These are phyloP conservation scores for Carcina quercana DNA, from an alignment of 2,888 invertebrate species.

Conservation along the genomic window DNA sequence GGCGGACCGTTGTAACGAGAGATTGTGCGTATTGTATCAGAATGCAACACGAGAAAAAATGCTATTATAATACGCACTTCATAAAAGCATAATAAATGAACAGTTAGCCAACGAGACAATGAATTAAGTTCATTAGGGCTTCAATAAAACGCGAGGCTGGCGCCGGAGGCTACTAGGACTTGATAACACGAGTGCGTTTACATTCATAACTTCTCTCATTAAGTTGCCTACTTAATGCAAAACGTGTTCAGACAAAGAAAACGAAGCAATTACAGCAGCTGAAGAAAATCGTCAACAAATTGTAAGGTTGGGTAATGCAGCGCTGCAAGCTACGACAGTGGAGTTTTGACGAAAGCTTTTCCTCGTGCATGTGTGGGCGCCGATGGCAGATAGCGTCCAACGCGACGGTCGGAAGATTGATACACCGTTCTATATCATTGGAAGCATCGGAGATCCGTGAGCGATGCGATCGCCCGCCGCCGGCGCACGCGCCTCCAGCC, in stretches of 20 bases:
- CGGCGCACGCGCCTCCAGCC: constrained; percentile 46
- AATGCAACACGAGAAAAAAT: constrained; percentile 27
- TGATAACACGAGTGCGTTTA: constrained; percentile 36
- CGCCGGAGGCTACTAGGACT: constrained; percentile 40
- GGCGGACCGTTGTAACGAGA: constrained; percentile 49
- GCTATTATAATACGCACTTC: constrained; percentile 30
- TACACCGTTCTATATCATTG: constrained; percentile 56
- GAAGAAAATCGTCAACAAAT: constrained; percentile 1
- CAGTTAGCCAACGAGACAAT: constrained; percentile 54
- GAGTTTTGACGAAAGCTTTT: constrained; percentile 37
- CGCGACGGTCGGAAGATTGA: constrained; percentile 57
- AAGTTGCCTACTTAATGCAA: constrained; percentile 44
- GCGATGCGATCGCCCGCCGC: constrained; percentile 35
- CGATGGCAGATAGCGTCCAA: constrained; percentile 52
- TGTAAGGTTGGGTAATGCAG: constrained; percentile 1
- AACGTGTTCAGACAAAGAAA: constrained; percentile 15
- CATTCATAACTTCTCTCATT: constrained; percentile 47
- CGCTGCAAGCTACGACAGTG: constrained; percentile 24
- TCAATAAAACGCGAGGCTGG: constrained; percentile 39
- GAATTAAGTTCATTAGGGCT: constrained; percentile 52
- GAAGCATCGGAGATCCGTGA: constrained; percentile 45
- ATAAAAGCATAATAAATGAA: constrained; percentile 45
- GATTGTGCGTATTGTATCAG: constrained; percentile 59
- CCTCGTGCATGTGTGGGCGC: constrained; percentile 39
- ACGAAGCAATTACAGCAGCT: constrained; percentile 27